phyloP scores from a whole-genome alignment of 2,888 invertebrate species.

The Diarsia dahlii region DNA sequence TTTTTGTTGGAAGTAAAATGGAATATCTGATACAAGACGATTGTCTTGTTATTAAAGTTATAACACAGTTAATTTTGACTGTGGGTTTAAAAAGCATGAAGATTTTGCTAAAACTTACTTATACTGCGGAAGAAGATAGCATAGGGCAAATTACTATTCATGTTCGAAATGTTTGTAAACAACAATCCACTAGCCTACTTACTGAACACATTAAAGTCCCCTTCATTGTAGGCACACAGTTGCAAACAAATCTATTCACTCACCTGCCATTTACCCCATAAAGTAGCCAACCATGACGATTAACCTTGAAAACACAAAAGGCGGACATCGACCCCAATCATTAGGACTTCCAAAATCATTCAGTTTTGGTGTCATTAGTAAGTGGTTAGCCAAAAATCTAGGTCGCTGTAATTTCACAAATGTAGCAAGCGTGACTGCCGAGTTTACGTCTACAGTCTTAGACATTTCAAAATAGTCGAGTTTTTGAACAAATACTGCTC shows the following conservation, averaged over 20 bases:
- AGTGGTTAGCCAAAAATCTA: conserved; percentile 59
- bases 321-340: conserved; percentile 53
- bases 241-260: conserved; percentile 40
- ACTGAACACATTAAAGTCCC: conserved; percentile 25
- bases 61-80: background rate
- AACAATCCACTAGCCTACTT: conserved; percentile 14
- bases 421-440: conserved; percentile 67
- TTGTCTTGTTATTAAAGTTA: too few species aligned
- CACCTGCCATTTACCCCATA: conserved; percentile 46
- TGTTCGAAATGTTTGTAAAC: conserved; percentile 28
- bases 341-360: conserved; percentile 54
- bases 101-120: background rate
- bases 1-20: background rate
- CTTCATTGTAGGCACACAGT: conserved; percentile 19
- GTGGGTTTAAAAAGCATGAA: background rate
- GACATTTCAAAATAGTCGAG: conserved; percentile 46
- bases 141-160: background rate
- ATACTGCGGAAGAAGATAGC: background rate
- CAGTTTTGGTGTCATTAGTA: conserved; percentile 59
- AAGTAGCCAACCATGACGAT: conserved; percentile 47
- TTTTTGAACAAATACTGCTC: conserved; percentile 51
- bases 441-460: conserved; percentile 41
- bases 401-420: conserved; percentile 70
- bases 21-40: background rate
- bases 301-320: conserved; percentile 52